Evolutionary conservation across 2,888 invertebrate genomes (phyloP), one percentile per base, ranked within the genome.

Genomic region (Iphiclides podalirius): DNA sequence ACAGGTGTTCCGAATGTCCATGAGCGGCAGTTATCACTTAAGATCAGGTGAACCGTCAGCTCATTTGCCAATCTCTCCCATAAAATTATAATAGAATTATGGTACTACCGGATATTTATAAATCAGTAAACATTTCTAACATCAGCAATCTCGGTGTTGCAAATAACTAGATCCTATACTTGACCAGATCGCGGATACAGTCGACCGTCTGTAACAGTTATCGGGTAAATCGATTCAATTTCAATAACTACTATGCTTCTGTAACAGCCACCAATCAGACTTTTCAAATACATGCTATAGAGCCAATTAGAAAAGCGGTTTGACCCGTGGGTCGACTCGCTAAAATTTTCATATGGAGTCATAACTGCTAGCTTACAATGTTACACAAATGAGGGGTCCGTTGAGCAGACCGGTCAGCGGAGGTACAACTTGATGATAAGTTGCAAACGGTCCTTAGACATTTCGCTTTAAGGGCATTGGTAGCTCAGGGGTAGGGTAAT

Each of bases 221-320:
- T 38, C 11, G 12, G 13, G 23, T 12, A 48, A 49, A 49, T 49
- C 8, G 38, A 34, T 35, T 9, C 43, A 20, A 33, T 42, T 33
- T 28, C 0, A 11, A 13, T 23, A 49, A 49, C 12, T 11, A 39
- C 33, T 9, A 31, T 7, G 13, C 17, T 4, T 38, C 20, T 15
- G 11, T 23, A 23, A 7, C 9, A 35, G 14, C 16, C 34, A 11
- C 2, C 39, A 43, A 35, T 49, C 33, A 26, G 4, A 4, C 4
- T 31, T 12, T 4, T 16, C 12, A 8, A 44, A 49, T 31, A 31
- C n/a, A 31, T 11, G 31, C 4, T 31, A 11, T 1, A 31, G 3
- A 11, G 9, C 31, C 31, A 31, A 31, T 3, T 11, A n/a, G 31
- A 31, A 43, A 39, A 49, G 34, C 23, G 35, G 13, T 34, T 15